Percentiles rank a stretch among this genome's conserved stretches.
Conservation (phyloP, 2,113 vertebrate genomes). For the Rhineura floridana region DNA sequence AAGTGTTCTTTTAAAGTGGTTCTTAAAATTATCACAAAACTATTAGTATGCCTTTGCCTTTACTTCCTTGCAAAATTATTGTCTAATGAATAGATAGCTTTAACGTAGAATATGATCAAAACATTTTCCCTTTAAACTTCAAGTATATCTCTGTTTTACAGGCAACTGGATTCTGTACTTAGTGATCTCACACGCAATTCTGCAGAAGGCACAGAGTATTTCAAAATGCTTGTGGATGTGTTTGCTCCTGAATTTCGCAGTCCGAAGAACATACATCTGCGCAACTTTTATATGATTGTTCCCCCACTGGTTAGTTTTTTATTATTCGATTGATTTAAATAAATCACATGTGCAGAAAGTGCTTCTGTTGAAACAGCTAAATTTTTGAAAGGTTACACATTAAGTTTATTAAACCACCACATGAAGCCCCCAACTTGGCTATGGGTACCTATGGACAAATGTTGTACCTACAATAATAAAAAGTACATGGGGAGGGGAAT, state of each 20-base stretch:
- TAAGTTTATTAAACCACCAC: neutral
- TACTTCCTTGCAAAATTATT: neutral
- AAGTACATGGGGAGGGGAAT: no score
- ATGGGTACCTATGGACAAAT: neutral
- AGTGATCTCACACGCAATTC: slow-evolving; percentile 93
- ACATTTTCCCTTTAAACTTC: neutral
- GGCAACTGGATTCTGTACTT: slow-evolving; percentile 90
- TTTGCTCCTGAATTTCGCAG: slow-evolving; percentile 96
- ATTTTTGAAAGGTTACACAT: neutral
- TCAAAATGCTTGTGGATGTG: slow-evolving; percentile 97
- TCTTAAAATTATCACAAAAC: neutral
- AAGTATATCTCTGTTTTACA: slow-evolving; percentile 33
- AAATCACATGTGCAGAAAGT: neutral
- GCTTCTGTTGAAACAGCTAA: neutral
- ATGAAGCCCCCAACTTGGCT: neutral
- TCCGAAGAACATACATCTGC: slow-evolving; percentile 94
- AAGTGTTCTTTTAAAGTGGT: neutral
- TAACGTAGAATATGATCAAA: neutral
- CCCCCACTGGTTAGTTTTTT: slow-evolving; percentile 88
- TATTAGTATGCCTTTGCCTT: neutral
- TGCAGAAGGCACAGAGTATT: slow-evolving; percentile 96
- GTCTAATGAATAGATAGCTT: neutral
- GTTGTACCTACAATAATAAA: neutral
- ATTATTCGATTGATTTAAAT: neutral
- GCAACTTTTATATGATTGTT: slow-evolving; percentile 98